A percentile compares a stretch with the other conserved stretches of the same genome.
phyloP scores from a whole-genome alignment of 2,888 invertebrate species.

The Pycnomerus fuliginosus region DNA sequence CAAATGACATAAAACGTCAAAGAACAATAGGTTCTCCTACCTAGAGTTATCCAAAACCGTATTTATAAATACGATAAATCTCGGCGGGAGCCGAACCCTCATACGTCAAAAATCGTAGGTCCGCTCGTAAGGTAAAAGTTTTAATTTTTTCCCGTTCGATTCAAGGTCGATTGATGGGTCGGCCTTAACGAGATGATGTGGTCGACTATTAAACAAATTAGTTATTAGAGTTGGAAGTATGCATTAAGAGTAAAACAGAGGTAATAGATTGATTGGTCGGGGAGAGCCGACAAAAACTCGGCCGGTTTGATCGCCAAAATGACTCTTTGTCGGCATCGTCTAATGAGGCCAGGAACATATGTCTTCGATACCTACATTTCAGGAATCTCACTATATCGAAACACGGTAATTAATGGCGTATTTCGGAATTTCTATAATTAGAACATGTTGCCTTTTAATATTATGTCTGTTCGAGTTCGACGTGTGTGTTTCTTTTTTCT shows the following conservation, averaged over 20 bases:
- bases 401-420: slow-evolving; percentile 30
- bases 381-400: slow-evolving; percentile 35
- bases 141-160: slow-evolving; percentile 1
- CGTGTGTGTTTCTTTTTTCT: too few relatives aligned
- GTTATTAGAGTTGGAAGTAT: slow-evolving; percentile 31
- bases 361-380: slow-evolving; percentile 39
- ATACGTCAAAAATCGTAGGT: slow-evolving; percentile 29
- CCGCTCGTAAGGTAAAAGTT: slow-evolving; percentile 9
- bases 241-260: slow-evolving; percentile 27
- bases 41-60: slow-evolving; percentile 25
- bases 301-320: slow-evolving; percentile 46
- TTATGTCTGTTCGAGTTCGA: too few relatives aligned
- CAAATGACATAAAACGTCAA: slow-evolving; percentile 39
- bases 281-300: slow-evolving; percentile 36
- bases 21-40: slow-evolving; percentile 29
- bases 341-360: slow-evolving; percentile 46
- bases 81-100: slow-evolving; percentile 32
- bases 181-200: too few relatives aligned
- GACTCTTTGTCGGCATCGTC: slow-evolving; percentile 46
- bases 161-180: too few relatives aligned
- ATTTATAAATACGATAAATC: slow-evolving; percentile 25
- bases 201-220: slow-evolving; percentile 27
- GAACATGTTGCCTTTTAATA: slow-evolving; percentile 26
- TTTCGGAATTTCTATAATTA: slow-evolving; percentile 28
- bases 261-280: slow-evolving; percentile 41